Conservation (phyloP, 2,888 invertebrate genomes). For the Temnothorax rugatulus region DNA sequence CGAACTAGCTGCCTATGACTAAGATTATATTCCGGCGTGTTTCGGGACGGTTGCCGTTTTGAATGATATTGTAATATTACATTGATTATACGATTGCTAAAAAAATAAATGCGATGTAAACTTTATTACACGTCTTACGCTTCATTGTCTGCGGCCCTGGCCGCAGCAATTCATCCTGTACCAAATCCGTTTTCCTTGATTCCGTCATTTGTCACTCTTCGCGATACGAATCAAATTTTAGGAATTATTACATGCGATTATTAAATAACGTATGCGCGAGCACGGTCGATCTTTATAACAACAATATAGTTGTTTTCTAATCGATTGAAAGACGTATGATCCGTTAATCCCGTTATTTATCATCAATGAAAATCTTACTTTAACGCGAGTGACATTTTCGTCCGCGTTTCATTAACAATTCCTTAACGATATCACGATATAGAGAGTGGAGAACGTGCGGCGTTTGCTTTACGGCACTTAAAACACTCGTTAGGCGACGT, state of each 20-base stretch:
- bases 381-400: constrained; percentile 50
- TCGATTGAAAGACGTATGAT: neutral
- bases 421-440: constrained; percentile 64
- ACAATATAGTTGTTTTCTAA: neutral
- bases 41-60: constrained; percentile 83
- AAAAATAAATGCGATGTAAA: constrained; percentile 85
- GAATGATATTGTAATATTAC: constrained; percentile 85
- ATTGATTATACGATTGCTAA: constrained; percentile 86
- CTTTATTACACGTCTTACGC: constrained; percentile 81
- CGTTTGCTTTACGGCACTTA: constrained; percentile 83
- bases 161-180: constrained; percentile 69
- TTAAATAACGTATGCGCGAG: neutral
- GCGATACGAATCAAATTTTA: neutral
- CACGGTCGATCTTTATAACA: no score
- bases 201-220: neutral
- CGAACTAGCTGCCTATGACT: constrained; percentile 80
- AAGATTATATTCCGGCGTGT: constrained; percentile 46
- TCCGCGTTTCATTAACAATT: constrained; percentile 74
- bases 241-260: neutral
- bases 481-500: constrained; percentile 61
- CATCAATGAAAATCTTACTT: constrained; percentile 11
- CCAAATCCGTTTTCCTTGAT: constrained; percentile 51
- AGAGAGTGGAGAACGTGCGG: constrained; percentile 79
- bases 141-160: constrained; percentile 80
- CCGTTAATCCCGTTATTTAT: neutral